phyloP scores from a whole-genome alignment of 2,888 invertebrate genomes.

The Germaria angustata region DNA sequence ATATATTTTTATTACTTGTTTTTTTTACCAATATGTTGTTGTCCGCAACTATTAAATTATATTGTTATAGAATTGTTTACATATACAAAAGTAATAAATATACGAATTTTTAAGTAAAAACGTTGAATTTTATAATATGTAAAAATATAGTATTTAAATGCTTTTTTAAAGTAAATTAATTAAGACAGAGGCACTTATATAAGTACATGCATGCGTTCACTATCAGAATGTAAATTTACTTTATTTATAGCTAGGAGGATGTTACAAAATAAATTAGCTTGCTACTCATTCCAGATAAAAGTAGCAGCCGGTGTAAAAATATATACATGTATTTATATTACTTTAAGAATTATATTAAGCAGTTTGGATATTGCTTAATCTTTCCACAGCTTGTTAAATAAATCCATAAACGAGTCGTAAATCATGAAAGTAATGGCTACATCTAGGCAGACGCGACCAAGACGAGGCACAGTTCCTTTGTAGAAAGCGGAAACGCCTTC shows the following conservation, averaged over 20 bases:
- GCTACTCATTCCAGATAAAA: conserved; percentile 3
- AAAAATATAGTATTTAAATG: too few species aligned
- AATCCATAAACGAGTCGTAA: conserved; percentile 98
- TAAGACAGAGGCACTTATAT: too few species aligned
- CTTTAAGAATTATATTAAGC: background rate
- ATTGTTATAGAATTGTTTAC: conserved; percentile 2
- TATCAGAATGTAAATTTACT: conserved; percentile 16
- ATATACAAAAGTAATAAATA: conserved; percentile 19
- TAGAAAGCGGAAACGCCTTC: conserved; percentile 98
- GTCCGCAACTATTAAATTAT: background rate
- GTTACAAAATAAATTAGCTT: conserved; percentile 3
- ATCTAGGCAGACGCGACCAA: conserved; percentile 97
- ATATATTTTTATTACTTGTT: conserved; percentile 10
- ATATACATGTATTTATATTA: background rate
- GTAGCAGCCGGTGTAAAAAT: background rate
- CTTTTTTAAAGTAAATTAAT: too few species aligned
- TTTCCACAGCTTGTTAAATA: conserved; percentile 94
- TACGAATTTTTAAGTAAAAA: conserved; percentile 8
- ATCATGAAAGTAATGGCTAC: conserved; percentile 99
- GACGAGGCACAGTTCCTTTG: conserved; percentile 98
- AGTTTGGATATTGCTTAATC: conserved; percentile 52
- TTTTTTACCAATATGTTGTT: background rate
- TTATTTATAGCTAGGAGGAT: background rate
- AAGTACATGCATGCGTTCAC: background rate
- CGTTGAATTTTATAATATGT: background rate